Conservation (phyloP, 2,113 vertebrate species). For the Cyprinus carpio region DNA sequence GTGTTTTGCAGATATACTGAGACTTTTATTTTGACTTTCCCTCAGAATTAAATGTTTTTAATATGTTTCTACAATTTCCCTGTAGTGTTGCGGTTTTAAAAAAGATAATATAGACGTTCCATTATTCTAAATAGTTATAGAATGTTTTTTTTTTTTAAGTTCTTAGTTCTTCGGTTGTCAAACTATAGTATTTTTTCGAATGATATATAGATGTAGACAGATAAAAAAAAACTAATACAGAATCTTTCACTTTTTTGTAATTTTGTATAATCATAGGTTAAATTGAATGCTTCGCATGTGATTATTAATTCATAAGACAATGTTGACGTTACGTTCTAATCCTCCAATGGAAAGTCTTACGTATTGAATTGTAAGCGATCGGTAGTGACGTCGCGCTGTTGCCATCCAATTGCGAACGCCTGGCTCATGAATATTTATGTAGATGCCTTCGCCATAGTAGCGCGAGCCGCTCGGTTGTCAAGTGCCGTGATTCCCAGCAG, state of each 20-base stretch:
- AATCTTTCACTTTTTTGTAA: neutral
- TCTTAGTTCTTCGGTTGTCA: neutral
- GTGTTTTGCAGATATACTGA: neutral
- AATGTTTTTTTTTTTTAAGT: neutral
- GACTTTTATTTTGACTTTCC: neutral
- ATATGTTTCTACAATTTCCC: neutral
- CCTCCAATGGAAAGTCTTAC: neutral
- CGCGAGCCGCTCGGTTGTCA: neutral
- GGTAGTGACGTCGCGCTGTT: neutral
- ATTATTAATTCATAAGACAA: constrained; percentile 1
- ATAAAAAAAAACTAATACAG: neutral
- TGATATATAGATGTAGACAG: neutral
- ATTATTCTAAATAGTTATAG: neutral
- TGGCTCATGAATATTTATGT: neutral
- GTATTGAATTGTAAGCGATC: neutral
- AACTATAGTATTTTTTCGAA: neutral
- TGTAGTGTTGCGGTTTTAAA: neutral
- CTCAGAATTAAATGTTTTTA: neutral
- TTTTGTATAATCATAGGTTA: neutral
- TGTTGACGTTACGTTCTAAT: neutral
- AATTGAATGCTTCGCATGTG: neutral
- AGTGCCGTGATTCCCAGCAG: constrained; percentile 54
- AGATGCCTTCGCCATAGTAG: constrained; percentile 16
- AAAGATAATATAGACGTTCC: neutral
- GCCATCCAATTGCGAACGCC: neutral